A percentile compares a stretch with the other conserved stretches of the same genome.
Evolutionary conservation across 2,113 vertebrate genomes (phyloP).

Genomic region (Mungos mungo): DNA sequence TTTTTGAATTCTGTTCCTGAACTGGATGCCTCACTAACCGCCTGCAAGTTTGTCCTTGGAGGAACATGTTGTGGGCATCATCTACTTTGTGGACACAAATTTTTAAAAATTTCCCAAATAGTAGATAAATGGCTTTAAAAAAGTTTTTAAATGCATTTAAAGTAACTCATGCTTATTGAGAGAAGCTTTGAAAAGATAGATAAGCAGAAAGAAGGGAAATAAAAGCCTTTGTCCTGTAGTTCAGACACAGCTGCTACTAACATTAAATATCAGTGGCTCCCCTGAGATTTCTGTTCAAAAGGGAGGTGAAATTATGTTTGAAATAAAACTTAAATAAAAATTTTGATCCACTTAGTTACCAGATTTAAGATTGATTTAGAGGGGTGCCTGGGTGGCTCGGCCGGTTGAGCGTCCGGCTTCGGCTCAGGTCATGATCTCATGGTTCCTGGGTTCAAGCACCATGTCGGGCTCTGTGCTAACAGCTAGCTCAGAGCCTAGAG

Average conservation of each 20-base stretch:
- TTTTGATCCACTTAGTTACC: neutral
- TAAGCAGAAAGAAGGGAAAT: slow-evolving; percentile 29
- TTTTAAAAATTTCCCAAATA: neutral
- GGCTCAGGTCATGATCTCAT: too few relatives aligned
- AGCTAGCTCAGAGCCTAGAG: too few relatives aligned
- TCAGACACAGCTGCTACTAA: neutral
- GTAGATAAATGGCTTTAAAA: neutral
- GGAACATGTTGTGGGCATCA: neutral
- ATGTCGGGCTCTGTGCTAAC: too few relatives aligned
- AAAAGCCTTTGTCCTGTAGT: neutral
- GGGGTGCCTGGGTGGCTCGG: too few relatives aligned
- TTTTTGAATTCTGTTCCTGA: neutral
- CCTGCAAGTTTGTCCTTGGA: neutral
- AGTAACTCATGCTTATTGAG: slow-evolving; percentile 9
- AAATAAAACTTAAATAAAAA: slow-evolving; percentile 1
- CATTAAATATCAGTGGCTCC: neutral
- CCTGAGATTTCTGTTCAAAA: neutral
- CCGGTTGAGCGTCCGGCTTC: too few relatives aligned
- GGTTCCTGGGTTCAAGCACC: too few relatives aligned
- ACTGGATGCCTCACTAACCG: neutral
- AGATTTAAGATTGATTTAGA: neutral
- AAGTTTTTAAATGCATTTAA: neutral
- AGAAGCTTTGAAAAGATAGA: neutral
- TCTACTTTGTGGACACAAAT: neutral
- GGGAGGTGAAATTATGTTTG: slow-evolving; percentile 18